These are phyloP conservation scores for Perca schrenkii DNA, from an alignment of 2,113 vertebrate species.

Conservation along the genomic window DNA sequence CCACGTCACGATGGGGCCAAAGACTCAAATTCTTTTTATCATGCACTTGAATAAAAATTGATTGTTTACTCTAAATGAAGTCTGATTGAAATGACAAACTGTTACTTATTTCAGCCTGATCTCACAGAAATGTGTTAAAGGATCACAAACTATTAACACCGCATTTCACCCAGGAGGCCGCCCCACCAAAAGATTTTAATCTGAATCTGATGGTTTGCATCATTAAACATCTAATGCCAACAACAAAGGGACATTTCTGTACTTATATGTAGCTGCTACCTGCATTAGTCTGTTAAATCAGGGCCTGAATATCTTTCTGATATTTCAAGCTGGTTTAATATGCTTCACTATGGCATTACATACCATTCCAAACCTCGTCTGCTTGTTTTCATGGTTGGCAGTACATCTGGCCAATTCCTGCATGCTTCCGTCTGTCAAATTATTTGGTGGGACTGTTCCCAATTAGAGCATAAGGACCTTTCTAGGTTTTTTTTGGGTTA, in stretches of 20 bases:
- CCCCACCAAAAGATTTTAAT: too few species aligned
- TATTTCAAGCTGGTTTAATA: constrained; percentile 2
- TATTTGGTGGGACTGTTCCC: constrained; percentile 26
- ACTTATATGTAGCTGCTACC: not conserved
- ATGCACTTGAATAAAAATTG: too few species aligned
- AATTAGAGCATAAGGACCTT: constrained; percentile 42
- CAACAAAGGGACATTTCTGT: not conserved
- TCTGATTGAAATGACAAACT: too few species aligned
- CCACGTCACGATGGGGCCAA: too few species aligned
- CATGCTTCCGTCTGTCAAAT: constrained; percentile 28
- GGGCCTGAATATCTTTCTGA: not conserved
- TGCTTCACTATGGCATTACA: not conserved
- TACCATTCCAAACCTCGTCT: constrained; percentile 7
- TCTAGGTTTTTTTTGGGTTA: not conserved
- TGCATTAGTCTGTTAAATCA: not conserved
- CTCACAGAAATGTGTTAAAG: too few species aligned
- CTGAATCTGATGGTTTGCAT: not conserved
- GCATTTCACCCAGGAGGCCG: too few species aligned
- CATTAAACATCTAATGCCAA: not conserved
- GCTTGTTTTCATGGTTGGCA: not conserved
- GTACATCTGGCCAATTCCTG: constrained; percentile 11
- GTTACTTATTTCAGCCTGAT: too few species aligned
- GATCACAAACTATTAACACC: too few species aligned
- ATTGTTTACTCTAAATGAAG: too few species aligned
- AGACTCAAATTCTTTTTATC: too few species aligned